Percentiles rank a stretch among this genome's conserved stretches.
phyloP scores from a whole-genome alignment of 2,113 vertebrate species.

The Brachyhypopomus occidentalis region DNA sequence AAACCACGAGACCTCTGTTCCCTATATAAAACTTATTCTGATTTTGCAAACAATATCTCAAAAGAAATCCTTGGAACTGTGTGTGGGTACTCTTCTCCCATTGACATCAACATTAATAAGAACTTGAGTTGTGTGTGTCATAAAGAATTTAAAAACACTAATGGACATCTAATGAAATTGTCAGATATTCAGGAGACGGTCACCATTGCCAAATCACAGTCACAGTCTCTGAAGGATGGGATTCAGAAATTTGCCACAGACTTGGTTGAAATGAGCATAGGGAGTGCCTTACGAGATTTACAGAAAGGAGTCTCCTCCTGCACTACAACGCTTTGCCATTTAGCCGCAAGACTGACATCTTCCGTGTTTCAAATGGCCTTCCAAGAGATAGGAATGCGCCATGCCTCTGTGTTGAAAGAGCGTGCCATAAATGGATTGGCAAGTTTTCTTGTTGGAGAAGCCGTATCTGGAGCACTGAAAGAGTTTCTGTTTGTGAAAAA shows the following conservation, averaged over 20 bases:
- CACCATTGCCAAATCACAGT: constrained; percentile 76
- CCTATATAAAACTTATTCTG: constrained; percentile 80
- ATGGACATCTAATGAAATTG: constrained; percentile 76
- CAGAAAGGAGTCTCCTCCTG: constrained; percentile 93
- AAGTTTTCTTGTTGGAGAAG: constrained; percentile 88
- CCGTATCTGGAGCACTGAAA: constrained; percentile 86
- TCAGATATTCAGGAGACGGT: constrained; percentile 77
- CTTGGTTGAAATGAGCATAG: constrained; percentile 92
- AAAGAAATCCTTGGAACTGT: constrained; percentile 87
- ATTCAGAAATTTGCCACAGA: constrained; percentile 94
- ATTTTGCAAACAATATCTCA: constrained; percentile 87
- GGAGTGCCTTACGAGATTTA: constrained; percentile 90
- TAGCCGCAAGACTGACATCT: constrained; percentile 89
- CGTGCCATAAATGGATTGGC: constrained; percentile 89
- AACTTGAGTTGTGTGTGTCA: constrained; percentile 79
- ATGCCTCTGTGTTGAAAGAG: constrained; percentile 85
- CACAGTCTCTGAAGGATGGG: constrained; percentile 84
- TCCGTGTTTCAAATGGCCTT: constrained; percentile 96
- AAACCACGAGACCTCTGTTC: constrained; percentile 74
- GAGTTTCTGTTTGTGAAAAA: constrained; percentile 90
- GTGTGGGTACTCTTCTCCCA: constrained; percentile 76
- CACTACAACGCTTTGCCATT: constrained; percentile 89
- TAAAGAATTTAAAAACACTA: constrained; percentile 74
- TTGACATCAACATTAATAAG: constrained; percentile 76
- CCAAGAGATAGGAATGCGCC: constrained; percentile 90